phyloP scores from a whole-genome alignment of 1,140 invertebrate genomes.

The Zaprionus lachaisei region DNA sequence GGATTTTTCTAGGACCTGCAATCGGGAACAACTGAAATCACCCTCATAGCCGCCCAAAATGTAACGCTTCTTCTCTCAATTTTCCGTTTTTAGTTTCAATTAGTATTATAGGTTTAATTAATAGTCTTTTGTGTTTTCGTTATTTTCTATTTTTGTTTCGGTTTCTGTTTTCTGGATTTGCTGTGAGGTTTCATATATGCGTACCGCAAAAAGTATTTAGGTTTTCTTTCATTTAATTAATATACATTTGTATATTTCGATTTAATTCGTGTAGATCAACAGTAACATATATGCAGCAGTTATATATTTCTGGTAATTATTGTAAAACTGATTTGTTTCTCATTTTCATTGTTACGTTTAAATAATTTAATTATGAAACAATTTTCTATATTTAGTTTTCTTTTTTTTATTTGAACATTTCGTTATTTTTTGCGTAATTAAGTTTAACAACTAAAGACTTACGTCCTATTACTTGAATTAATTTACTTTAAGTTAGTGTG shows the following conservation, averaged over 20 bases:
- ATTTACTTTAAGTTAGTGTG: slow-evolving; percentile 55
- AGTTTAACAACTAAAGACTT: slow-evolving; percentile 74
- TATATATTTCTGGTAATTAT: slow-evolving; percentile 66
- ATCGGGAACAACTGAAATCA: slow-evolving; percentile 35
- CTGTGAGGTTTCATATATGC: slow-evolving; percentile 23
- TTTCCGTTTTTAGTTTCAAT: slow-evolving; percentile 38
- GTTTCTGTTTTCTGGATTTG: slow-evolving; percentile 28
- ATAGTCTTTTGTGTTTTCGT: slow-evolving; percentile 23
- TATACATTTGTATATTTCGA: slow-evolving; percentile 52
- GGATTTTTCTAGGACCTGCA: slow-evolving; percentile 18
- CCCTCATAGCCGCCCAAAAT: slow-evolving; percentile 24
- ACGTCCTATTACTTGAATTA: slow-evolving; percentile 52
- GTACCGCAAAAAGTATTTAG: slow-evolving; percentile 40
- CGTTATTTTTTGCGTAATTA: slow-evolving; percentile 34
- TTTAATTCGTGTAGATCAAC: slow-evolving; percentile 67
- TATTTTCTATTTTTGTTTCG: slow-evolving; percentile 17
- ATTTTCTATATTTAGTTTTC: slow-evolving; percentile 63
- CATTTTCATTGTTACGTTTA: slow-evolving; percentile 51
- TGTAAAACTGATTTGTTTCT: slow-evolving; percentile 56
- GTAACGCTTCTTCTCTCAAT: slow-evolving; percentile 16
- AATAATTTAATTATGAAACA: slow-evolving; percentile 76
- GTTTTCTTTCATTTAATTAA: slow-evolving; percentile 56
- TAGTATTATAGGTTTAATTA: slow-evolving; percentile 41
- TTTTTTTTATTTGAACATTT: slow-evolving; percentile 57
- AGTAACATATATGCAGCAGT: slow-evolving; percentile 77